Percentiles rank a stretch among this genome's conserved stretches.
phyloP scores from a whole-genome alignment of 2,797 vertebrate species.

The Capromys pilorides region DNA sequence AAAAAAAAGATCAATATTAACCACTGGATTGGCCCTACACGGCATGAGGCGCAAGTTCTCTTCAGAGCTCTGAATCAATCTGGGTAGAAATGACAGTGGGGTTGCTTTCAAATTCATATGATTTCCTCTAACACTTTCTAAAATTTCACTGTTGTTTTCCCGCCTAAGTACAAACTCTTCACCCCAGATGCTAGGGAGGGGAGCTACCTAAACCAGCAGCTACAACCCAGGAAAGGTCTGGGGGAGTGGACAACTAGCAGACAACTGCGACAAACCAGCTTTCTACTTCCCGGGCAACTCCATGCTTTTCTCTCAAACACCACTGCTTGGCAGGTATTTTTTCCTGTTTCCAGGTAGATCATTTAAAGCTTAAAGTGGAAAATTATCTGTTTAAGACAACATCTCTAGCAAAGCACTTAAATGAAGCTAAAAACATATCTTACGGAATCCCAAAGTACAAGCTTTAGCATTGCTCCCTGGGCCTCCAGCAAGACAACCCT shows the following conservation, averaged over 20 bases:
- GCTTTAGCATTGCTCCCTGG: neutral
- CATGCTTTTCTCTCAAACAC: neutral
- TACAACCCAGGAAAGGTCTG: neutral
- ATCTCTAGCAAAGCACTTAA: neutral
- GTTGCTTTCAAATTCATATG: slow-evolving; percentile 60
- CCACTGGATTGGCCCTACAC: neutral
- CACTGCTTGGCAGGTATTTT: too few species aligned
- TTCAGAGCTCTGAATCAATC: neutral
- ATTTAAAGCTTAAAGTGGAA: neutral
- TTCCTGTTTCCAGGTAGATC: neutral
- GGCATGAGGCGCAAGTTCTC: neutral
- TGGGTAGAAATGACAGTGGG: neutral
- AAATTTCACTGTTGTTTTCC: neutral
- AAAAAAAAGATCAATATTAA: neutral
- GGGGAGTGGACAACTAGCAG: neutral
- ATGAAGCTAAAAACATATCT: neutral
- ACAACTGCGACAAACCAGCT: neutral
- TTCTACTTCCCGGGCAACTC: too few species aligned
- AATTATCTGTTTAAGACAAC: neutral
- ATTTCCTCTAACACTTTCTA: neutral
- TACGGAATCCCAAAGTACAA: neutral
- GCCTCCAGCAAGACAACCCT: neutral
- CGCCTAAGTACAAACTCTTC: neutral
- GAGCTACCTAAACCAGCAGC: neutral
- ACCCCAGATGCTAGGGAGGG: neutral